These are phyloP conservation scores for Petrocephalus microphthalmus DNA, from an alignment of 2,113 vertebrate genomes.

Conservation along the genomic window DNA sequence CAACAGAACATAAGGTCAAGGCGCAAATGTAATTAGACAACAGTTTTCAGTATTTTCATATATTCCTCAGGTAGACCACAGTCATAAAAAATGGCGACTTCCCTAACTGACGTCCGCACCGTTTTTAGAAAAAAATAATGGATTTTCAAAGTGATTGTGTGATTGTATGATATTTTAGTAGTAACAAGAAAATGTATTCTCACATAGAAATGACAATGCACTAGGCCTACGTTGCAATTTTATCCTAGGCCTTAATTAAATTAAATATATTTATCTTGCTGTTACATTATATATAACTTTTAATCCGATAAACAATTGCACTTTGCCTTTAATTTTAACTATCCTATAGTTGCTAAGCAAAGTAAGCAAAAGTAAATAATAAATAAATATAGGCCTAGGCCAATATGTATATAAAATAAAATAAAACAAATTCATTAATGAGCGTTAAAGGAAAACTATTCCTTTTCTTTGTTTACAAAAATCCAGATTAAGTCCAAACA, in stretches of 20 bases:
- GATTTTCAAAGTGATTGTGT: background rate
- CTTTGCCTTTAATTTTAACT: background rate
- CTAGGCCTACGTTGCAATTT: background rate
- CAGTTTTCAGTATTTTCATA: slow-evolving; percentile 66
- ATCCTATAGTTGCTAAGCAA: background rate
- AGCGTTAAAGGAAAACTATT: background rate
- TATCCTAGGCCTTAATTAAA: background rate
- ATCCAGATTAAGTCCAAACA: background rate
- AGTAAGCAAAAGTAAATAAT: background rate
- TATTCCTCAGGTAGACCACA: slow-evolving; percentile 43
- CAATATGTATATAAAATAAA: background rate
- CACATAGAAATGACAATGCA: background rate
- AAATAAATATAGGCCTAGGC: slow-evolving; percentile 1
- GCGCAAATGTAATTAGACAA: slow-evolving; percentile 73
- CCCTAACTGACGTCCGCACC: background rate
- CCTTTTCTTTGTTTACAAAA: background rate
- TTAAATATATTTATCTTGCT: background rate
- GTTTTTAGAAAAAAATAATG: background rate
- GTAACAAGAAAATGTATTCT: background rate
- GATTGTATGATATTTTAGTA: background rate
- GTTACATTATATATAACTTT: background rate
- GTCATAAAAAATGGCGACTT: background rate
- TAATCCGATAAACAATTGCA: background rate
- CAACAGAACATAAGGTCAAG: slow-evolving; percentile 82
- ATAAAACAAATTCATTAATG: background rate